A percentile compares a stretch with the other conserved stretches of the same genome.
These are phyloP conservation scores for Nothoprocta pentlandii DNA, from an alignment of 2,113 vertebrate species.

Conservation along the genomic window DNA sequence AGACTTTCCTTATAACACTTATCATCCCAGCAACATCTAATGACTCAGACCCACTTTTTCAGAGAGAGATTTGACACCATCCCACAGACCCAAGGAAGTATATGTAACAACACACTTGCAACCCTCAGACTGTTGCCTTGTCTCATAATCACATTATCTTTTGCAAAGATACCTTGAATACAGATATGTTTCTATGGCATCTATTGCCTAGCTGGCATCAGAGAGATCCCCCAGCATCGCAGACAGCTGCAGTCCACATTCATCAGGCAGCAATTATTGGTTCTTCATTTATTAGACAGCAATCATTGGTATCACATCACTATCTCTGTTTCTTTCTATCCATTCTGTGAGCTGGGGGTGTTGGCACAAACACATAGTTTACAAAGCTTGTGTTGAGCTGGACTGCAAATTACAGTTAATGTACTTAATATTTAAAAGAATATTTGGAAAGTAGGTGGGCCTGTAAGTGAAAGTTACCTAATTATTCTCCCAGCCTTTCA, in stretches of 20 bases:
- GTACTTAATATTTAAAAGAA: neutral
- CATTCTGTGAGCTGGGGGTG: neutral
- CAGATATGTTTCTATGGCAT: neutral
- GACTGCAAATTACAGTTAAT: neutral
- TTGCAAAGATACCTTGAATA: neutral
- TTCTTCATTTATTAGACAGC: neutral
- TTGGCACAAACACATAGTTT: neutral
- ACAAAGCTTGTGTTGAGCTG: neutral
- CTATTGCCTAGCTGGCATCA: neutral
- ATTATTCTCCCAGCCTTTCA: neutral
- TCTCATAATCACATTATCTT: neutral
- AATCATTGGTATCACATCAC: neutral
- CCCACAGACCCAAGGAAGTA: neutral
- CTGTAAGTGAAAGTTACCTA: neutral
- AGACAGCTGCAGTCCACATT: neutral
- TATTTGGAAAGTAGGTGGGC: neutral
- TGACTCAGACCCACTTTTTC: slow-evolving; percentile 1
- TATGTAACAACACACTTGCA: neutral
- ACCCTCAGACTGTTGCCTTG: neutral
- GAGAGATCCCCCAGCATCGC: neutral
- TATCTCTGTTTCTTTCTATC: neutral
- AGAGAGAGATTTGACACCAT: neutral
- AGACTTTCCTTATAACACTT: neutral
- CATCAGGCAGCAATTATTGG: neutral
- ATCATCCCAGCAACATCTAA: neutral